Evolutionary conservation across 2,113 vertebrate species (phyloP), one percentile per base, ranked within the genome.

Genomic region (Clarias batrachus): DNA sequence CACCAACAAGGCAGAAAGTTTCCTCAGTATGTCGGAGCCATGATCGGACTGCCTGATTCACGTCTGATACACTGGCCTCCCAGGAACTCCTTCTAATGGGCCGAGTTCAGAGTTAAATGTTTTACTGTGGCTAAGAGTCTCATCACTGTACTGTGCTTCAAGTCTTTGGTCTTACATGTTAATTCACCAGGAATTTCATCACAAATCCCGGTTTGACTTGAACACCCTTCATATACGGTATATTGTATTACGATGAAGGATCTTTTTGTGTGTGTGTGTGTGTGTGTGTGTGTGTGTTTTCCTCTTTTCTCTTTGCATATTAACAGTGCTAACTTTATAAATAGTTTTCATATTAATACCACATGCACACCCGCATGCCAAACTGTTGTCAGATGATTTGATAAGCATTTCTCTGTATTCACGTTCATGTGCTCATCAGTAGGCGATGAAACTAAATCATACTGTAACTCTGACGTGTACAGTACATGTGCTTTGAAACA

Each of bases 361-460:
- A 70, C 17, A 73, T 10, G n/a, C 21, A 78, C 37, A 62, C 30
- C 21, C 63, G 68, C n/a, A n/a, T 5, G 56, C 52, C 57, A 27
- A 68, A 56, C 59, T 70, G 54, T n/a, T 25, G 59, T 11, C 19
- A 21, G 25, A 54, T 30, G 23, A 52, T 68, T 25, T 82, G 13
- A 48, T 52, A 1, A 52, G 21, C 21, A n/a, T 14, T 27, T 27
- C 13, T 30, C 25, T 81, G 70, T 23, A 17, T 33, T 60, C 59
- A 85, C 66, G 48, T 86, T 37, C 37, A n/a, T 52, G 41, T 85
- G 65, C 76, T 66, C 83, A 85, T 85, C 71, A 37, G 65, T 63
- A 80, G 88, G 80, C 81, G 54, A 71, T 65, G 30, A 25, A 62
- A 54, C 76, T 66, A n/a, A 23, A 12, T 65, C 41, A 60, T 86